Conservation (phyloP, 2,888 invertebrate species). For the Oxyscelio sp. region DNA sequence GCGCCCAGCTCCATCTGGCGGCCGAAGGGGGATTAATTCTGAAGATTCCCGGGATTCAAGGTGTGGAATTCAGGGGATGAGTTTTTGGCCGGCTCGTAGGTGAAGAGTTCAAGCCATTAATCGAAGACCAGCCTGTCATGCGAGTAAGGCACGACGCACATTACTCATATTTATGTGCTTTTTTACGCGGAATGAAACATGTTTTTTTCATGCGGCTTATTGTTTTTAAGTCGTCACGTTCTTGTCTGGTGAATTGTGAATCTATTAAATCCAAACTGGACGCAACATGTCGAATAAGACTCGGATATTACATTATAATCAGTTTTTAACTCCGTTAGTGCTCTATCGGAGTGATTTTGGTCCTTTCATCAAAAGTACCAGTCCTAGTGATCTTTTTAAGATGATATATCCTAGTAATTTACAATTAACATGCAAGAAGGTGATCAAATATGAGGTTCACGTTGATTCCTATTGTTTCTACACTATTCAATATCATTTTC, state of each 20-base stretch:
- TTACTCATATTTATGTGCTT: constrained; percentile 67
- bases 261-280: not conserved
- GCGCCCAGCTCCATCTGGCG: too few relatives aligned
- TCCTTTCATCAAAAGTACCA: not conserved
- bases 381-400: not conserved
- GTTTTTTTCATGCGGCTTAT: constrained; percentile 46
- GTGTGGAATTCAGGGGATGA: constrained; percentile 33
- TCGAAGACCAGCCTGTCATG: constrained; percentile 79
- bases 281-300: not conserved
- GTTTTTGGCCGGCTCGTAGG: constrained; percentile 81
- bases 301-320: not conserved
- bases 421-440: not conserved
- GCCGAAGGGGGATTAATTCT: too few relatives aligned
- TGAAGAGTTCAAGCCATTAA: constrained; percentile 85
- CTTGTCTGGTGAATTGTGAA: constrained; percentile 22
- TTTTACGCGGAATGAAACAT: constrained; percentile 36
- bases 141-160: constrained; percentile 77
- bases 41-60: too few relatives aligned
- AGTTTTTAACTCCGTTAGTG: not conserved
- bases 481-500: too few relatives aligned
- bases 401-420: constrained; percentile 4
- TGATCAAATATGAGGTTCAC: too few relatives aligned
- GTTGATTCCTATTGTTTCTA: too few relatives aligned
- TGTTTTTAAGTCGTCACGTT: constrained; percentile 50
- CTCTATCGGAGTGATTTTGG: not conserved